Evolutionary conservation across 1,140 invertebrate genomes (phyloP).

Genomic region (Drosophila ironensis): DNA sequence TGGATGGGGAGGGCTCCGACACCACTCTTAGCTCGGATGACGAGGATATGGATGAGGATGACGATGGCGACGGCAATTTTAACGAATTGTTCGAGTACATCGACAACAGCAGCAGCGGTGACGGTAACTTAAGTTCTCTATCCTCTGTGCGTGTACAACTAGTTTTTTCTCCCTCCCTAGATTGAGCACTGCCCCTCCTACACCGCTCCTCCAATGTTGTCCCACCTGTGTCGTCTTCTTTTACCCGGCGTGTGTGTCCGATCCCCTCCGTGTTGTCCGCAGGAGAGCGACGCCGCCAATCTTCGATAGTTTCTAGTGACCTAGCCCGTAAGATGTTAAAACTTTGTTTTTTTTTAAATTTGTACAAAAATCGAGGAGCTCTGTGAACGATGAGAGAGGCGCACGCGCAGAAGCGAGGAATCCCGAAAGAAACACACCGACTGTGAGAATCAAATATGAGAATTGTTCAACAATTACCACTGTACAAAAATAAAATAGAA

Average conservation of each 20-base stretch:
- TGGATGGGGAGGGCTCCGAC: conserved; percentile 39
- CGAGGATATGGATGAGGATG: conserved; percentile 35
- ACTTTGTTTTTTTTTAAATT: conserved; percentile 49
- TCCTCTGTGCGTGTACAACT: conserved; percentile 14
- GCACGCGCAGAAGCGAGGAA: no score
- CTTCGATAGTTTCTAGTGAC: conserved; percentile 5
- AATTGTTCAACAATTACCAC: conserved; percentile 65
- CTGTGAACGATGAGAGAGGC: no score
- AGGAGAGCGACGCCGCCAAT: conserved; percentile 2
- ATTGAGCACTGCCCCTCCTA: conserved; percentile 31
- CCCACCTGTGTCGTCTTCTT: conserved; percentile 7
- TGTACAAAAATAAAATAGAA: conserved; percentile 54
- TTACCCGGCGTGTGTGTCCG: no score
- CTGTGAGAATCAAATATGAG: conserved; percentile 51
- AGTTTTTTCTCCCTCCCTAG: conserved; percentile 26
- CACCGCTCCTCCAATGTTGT: conserved; percentile 7
- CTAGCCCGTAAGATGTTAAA: conserved; percentile 50
- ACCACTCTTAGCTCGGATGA: conserved; percentile 47
- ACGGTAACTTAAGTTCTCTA: conserved; percentile 13
- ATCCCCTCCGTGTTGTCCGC: conserved; percentile 8
- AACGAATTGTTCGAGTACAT: conserved; percentile 9
- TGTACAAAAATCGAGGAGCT: conserved; percentile 26
- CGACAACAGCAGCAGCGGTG: conserved; percentile 47
- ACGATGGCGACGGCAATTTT: conserved; percentile 42
- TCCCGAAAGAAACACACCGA: no score